phyloP scores from a whole-genome alignment of 2,888 invertebrate species.

The Luffia ferchaultella region DNA sequence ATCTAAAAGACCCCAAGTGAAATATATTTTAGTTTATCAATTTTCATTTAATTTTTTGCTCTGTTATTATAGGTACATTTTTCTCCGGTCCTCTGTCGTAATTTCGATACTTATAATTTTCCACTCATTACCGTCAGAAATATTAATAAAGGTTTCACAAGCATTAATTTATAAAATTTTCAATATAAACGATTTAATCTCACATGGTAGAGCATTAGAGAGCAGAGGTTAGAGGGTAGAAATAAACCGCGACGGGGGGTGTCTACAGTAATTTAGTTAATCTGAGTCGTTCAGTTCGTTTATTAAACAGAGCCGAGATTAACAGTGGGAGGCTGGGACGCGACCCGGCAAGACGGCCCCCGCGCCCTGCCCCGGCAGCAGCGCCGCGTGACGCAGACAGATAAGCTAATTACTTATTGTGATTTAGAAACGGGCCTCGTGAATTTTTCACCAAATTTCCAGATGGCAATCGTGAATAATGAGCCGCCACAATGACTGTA shows the following conservation, averaged over 20 bases:
- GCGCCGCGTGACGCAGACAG: slow-evolving; percentile 44
- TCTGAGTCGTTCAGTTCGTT: slow-evolving; percentile 42
- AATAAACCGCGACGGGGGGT: slow-evolving; percentile 30
- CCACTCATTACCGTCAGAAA: no score
- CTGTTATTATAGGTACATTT: no score
- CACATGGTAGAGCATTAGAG: background rate
- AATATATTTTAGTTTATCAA: no score
- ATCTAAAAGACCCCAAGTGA: no score
- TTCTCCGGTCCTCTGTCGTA: no score
- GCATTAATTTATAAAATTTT: no score
- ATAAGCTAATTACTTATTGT: slow-evolving; percentile 60
- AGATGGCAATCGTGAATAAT: slow-evolving; percentile 44
- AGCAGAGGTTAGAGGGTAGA: slow-evolving; percentile 16
- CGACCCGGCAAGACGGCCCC: slow-evolving; percentile 24
- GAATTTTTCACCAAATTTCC: slow-evolving; percentile 46
- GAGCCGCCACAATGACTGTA: slow-evolving; percentile 51
- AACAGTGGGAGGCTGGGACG: slow-evolving; percentile 41
- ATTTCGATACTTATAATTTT: no score
- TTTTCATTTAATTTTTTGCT: no score
- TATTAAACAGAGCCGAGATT: slow-evolving; percentile 48
- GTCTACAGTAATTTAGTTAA: slow-evolving; percentile 36
- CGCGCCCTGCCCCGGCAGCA: slow-evolving; percentile 10
- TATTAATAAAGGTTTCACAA: no score
- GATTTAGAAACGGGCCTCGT: slow-evolving; percentile 40
- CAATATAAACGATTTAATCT: no score